phyloP scores from a whole-genome alignment of 2,797 vertebrate species.

The Hephaestus fuliginosus region DNA sequence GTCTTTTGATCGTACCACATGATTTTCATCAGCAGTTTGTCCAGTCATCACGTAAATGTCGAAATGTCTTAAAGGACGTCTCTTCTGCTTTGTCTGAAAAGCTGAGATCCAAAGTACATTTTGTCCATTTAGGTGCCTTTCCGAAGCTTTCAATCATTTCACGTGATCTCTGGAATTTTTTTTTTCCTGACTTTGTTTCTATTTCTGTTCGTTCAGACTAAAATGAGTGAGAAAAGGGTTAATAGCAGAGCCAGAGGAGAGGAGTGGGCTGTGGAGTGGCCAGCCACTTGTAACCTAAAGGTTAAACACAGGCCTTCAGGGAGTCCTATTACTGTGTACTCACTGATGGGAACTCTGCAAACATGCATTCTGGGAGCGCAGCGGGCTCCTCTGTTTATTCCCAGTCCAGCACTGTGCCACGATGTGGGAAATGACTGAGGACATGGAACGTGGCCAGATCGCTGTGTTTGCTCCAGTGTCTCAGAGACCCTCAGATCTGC shows the following conservation, averaged over 20 bases:
- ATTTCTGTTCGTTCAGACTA: conserved; percentile 29
- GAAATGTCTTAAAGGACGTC: neutral
- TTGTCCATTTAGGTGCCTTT: neutral
- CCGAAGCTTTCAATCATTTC: neutral
- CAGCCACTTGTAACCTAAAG: conserved; percentile 82
- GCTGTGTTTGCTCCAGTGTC: conserved; percentile 60
- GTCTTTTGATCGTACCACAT: conserved; percentile 1
- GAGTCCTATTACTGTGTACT: conserved; percentile 83
- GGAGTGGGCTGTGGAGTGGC: conserved; percentile 51
- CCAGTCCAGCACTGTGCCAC: conserved; percentile 75
- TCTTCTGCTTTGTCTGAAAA: neutral
- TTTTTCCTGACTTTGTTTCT: conserved; percentile 11
- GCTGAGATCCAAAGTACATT: neutral
- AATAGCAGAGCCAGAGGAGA: conserved; percentile 54
- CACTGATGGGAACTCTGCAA: conserved; percentile 87
- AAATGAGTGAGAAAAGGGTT: conserved; percentile 69
- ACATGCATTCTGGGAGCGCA: conserved; percentile 83
- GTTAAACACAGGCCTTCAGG: conserved; percentile 82
- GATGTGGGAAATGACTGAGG: conserved; percentile 83
- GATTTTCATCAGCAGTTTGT: conserved; percentile 11
- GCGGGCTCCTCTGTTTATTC: conserved; percentile 81
- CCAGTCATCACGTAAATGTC: neutral
- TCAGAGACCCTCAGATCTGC: conserved; percentile 45
- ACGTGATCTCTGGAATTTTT: neutral
- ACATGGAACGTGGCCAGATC: conserved; percentile 79